phyloP scores from a whole-genome alignment of 2,888 invertebrate genomes.

The Leucophenga maculata region DNA sequence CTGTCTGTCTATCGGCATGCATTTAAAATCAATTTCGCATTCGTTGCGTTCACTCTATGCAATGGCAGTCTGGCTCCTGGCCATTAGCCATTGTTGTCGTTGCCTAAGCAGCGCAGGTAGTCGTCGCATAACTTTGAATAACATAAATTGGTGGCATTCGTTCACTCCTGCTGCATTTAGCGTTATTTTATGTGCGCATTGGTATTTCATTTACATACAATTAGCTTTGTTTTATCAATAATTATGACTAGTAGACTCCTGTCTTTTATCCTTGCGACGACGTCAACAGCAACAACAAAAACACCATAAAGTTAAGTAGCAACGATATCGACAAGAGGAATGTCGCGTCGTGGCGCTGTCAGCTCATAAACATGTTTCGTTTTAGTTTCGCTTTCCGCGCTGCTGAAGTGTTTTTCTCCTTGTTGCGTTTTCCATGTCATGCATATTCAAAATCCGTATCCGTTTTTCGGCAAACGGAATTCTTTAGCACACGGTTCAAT shows the following conservation, averaged over 20 bases:
- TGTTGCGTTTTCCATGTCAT: background rate
- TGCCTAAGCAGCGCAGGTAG: constrained; percentile 35
- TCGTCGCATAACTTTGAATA: constrained; percentile 34
- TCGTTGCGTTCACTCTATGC: background rate
- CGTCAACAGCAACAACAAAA: constrained; percentile 32
- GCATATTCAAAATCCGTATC: background rate
- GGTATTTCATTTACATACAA: constrained; percentile 52
- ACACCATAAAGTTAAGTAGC: constrained; percentile 7
- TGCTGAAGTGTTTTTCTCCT: background rate
- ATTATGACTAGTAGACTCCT: constrained; percentile 54
- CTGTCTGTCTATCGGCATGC: constrained; percentile 39
- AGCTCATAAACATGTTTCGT: constrained; percentile 11
- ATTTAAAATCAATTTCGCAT: constrained; percentile 55
- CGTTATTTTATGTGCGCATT: constrained; percentile 23
- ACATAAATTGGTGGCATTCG: constrained; percentile 43
- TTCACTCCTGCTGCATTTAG: background rate
- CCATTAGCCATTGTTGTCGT: background rate
- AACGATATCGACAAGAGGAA: background rate
- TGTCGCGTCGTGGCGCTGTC: background rate
- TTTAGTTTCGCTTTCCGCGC: background rate
- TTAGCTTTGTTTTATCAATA: constrained; percentile 69
- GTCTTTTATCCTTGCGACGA: constrained; percentile 37
- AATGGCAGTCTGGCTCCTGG: background rate
- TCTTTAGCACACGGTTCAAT: background rate
- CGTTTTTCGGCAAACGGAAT: background rate